phyloP scores from a whole-genome alignment of 2,113 vertebrate genomes.

The Mesembrinibis cayennensis region DNA sequence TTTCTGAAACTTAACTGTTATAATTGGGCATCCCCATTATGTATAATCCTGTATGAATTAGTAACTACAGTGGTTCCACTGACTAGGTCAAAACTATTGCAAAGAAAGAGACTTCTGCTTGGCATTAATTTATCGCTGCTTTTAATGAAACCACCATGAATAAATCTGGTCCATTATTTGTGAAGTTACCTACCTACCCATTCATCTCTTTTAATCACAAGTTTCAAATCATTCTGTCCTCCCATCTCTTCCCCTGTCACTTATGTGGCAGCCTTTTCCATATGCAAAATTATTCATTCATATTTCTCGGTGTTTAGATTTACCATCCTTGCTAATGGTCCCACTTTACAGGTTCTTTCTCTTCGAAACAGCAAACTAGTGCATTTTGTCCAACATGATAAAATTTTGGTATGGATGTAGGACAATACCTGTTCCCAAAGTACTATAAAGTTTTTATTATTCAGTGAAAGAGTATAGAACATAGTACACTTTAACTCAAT shows the following conservation, averaged over 20 bases:
- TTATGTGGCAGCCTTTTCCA: not conserved
- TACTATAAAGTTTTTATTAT: not conserved
- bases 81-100: slow-evolving; percentile 50
- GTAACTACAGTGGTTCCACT: slow-evolving; percentile 47
- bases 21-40: slow-evolving; percentile 60
- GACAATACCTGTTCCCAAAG: not conserved
- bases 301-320: not conserved
- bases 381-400: not conserved
- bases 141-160: slow-evolving; percentile 10
- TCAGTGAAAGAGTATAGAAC: not conserved
- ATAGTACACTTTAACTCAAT: not conserved
- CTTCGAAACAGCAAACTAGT: not conserved
- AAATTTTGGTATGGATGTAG: not conserved
- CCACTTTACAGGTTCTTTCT: not conserved
- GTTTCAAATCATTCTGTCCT: not conserved
- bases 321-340: not conserved
- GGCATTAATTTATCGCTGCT: slow-evolving; percentile 21
- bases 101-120: slow-evolving; percentile 30
- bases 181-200: not conserved
- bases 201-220: not conserved
- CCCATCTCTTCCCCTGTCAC: not conserved
- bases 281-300: not conserved
- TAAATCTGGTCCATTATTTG: slow-evolving; percentile 5
- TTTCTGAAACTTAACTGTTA: slow-evolving; percentile 50
- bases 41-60: slow-evolving; percentile 60